phyloP scores from a whole-genome alignment of 2,888 invertebrate genomes.

The Dicranocentrus wangi region DNA sequence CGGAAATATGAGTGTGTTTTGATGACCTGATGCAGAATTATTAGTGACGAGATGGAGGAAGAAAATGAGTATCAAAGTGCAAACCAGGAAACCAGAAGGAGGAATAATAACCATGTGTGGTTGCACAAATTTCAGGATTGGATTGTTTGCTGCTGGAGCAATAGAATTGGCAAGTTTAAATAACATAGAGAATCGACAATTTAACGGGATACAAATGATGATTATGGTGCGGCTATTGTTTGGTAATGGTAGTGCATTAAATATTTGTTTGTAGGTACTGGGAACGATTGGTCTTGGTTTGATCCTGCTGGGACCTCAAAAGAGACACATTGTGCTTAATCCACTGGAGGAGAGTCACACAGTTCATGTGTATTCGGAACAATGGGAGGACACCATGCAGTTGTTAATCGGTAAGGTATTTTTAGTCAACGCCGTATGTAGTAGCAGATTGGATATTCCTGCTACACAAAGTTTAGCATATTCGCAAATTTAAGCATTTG shows the following conservation, averaged over 20 bases:
- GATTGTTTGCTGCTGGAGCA: conserved; percentile 41
- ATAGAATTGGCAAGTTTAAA: conserved; percentile 41
- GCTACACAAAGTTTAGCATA: neutral
- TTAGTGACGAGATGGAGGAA: neutral
- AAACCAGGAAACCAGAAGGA: neutral
- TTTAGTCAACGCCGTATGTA: neutral
- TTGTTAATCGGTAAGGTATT: conserved; percentile 64
- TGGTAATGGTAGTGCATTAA: no score
- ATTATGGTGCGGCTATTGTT: neutral
- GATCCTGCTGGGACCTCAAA: conserved; percentile 52
- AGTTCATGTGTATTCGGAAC: conserved; percentile 50
- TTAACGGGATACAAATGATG: neutral
- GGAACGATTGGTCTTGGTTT: conserved; percentile 63
- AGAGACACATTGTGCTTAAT: conserved; percentile 60
- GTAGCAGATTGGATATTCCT: no score
- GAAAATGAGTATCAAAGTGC: neutral
- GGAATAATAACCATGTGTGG: conserved; percentile 46
- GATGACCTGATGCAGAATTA: no score
- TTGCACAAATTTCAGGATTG: conserved; percentile 18
- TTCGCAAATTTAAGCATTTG: neutral
- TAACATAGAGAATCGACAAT: neutral
- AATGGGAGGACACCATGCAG: conserved; percentile 65
- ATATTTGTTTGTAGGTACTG: conserved; percentile 21
- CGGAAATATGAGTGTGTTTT: no score
- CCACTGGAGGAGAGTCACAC: conserved; percentile 45